phyloP scores from a whole-genome alignment of 2,888 invertebrate genomes.

The Sialis fuliginosa region DNA sequence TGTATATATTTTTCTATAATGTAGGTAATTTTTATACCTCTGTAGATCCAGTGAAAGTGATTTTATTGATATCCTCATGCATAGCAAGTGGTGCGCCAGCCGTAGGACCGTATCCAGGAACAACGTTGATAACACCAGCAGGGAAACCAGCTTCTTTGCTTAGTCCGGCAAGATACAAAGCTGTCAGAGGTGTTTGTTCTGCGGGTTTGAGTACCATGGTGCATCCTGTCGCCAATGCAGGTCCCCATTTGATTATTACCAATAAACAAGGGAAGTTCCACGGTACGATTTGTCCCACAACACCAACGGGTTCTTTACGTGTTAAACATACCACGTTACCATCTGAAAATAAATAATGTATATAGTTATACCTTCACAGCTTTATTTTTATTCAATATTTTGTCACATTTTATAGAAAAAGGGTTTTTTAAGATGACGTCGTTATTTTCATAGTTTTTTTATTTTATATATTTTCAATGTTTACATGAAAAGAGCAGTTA shows the following conservation, averaged over 20 bases:
- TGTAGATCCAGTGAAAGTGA: slow-evolving; percentile 87
- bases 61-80: slow-evolving; percentile 59
- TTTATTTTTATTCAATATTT: too few relatives aligned
- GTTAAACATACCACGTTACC: slow-evolving; percentile 72
- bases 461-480: too few relatives aligned
- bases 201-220: slow-evolving; percentile 83
- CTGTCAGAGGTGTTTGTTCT: slow-evolving; percentile 86
- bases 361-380: too few relatives aligned
- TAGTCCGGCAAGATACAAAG: slow-evolving; percentile 73
- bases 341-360: slow-evolving; percentile 26
- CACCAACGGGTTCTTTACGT: slow-evolving; percentile 80
- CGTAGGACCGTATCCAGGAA: slow-evolving; percentile 75
- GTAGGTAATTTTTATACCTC: slow-evolving; percentile 33
- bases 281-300: slow-evolving; percentile 86
- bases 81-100: slow-evolving; percentile 63
- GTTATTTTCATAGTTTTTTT: too few relatives aligned
- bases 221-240: slow-evolving; percentile 60
- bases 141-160: slow-evolving; percentile 84
- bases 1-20: too few relatives aligned
- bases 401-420: too few relatives aligned
- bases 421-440: too few relatives aligned
- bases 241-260: slow-evolving; percentile 89
- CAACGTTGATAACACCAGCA: slow-evolving; percentile 75
- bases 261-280: slow-evolving; percentile 91
- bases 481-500: too few relatives aligned